These are phyloP conservation scores for Onchidella celtica DNA, from an alignment of 2,888 invertebrate genomes.

Conservation along the genomic window DNA sequence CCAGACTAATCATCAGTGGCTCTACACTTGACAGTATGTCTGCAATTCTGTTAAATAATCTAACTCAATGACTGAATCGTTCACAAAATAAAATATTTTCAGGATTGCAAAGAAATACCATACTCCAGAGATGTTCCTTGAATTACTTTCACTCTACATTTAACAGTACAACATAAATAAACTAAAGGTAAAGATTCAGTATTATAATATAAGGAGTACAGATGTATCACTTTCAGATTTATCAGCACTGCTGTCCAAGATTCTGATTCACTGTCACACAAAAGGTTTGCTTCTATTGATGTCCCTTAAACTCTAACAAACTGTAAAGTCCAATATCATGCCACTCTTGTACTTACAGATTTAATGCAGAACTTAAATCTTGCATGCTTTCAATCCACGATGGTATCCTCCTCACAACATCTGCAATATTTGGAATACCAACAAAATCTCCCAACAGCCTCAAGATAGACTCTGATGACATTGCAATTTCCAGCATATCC, in stretches of 20 bases:
- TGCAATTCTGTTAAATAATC: slow-evolving; percentile 3
- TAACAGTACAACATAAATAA: too few species aligned
- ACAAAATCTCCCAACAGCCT: slow-evolving; percentile 52
- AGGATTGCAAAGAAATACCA: too few species aligned
- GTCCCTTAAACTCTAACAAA: too few species aligned
- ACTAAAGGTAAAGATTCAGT: too few species aligned
- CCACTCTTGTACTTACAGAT: slow-evolving; percentile 23
- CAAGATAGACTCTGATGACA: slow-evolving; percentile 55
- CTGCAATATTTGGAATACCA: slow-evolving; percentile 54
- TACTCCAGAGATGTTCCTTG: too few species aligned
- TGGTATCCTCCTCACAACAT: slow-evolving; percentile 54
- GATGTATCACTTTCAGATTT: too few species aligned
- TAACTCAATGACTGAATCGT: neutral
- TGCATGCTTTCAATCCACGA: slow-evolving; percentile 42
- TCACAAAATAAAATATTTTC: neutral
- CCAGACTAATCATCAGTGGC: slow-evolving; percentile 35
- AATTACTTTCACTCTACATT: too few species aligned
- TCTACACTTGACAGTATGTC: slow-evolving; percentile 7
- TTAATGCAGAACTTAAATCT: neutral
- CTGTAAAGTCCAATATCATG: too few species aligned
- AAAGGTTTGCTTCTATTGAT: too few species aligned
- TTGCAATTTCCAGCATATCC: slow-evolving; percentile 62
- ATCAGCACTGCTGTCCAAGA: too few species aligned
- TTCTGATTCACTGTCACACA: too few species aligned
- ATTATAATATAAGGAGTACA: too few species aligned